These are phyloP conservation scores for Scaptomyza reducta DNA, from an alignment of 2,888 invertebrate species.

Conservation along the genomic window DNA sequence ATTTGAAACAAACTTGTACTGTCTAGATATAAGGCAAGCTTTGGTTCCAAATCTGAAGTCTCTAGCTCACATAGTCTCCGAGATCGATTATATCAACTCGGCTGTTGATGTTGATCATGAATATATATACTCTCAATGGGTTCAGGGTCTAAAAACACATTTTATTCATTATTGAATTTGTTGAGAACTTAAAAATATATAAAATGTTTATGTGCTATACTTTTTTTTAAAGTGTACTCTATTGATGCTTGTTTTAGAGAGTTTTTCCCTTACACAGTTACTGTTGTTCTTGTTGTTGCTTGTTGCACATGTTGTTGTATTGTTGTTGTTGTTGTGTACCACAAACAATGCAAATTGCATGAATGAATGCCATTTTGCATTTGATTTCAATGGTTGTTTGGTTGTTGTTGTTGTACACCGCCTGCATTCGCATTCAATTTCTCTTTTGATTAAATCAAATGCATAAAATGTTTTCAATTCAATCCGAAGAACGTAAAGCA, in stretches of 20 bases:
- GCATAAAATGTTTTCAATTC: conserved; percentile 78
- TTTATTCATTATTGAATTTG: no score
- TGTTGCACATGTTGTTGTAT: conserved; percentile 49
- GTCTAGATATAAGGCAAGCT: no score
- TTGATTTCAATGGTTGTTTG: conserved; percentile 54
- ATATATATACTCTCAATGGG: no score
- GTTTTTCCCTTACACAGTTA: neutral
- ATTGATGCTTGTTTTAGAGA: neutral
- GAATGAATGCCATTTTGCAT: conserved; percentile 77
- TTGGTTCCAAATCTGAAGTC: no score
- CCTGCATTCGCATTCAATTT: conserved; percentile 63
- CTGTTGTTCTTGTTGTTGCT: conserved; percentile 12
- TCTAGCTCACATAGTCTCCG: no score
- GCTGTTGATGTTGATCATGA: no score
- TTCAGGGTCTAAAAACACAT: no score
- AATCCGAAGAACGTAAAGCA: conserved; percentile 43
- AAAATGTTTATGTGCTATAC: no score
- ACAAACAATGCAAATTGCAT: conserved; percentile 77
- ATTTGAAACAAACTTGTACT: no score
- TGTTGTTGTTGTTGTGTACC: conserved; percentile 40
- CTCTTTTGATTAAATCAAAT: conserved; percentile 78
- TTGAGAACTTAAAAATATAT: no score
- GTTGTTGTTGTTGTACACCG: conserved; percentile 27
- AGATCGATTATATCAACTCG: no score
- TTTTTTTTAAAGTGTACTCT: neutral